These are phyloP conservation scores for Beroe ovata DNA, from an alignment of 37 sponge, comb jelly and placozoan species.

Conservation along the genomic window DNA sequence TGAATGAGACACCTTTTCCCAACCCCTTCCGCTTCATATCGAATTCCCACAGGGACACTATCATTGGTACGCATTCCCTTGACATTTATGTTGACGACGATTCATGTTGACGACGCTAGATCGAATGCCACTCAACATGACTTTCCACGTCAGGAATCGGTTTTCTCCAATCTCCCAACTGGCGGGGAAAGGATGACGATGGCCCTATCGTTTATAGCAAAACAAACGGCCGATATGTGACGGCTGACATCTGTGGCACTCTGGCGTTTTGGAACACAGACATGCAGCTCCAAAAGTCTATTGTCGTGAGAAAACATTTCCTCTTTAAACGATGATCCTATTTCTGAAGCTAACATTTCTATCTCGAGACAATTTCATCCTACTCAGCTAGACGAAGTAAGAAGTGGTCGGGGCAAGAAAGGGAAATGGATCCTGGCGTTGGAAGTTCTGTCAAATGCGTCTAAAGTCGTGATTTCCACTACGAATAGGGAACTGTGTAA, in stretches of 20 bases:
- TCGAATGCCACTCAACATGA: too few relatives aligned
- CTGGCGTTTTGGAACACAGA: constrained; percentile 85
- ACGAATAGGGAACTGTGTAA: constrained; percentile 80
- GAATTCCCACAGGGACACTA: constrained; percentile 46
- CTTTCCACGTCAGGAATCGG: constrained; percentile 53
- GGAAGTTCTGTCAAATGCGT: constrained; percentile 73
- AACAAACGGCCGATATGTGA: constrained; percentile 75
- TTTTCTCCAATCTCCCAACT: constrained; percentile 14
- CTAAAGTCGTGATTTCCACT: constrained; percentile 77
- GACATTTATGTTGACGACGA: too few relatives aligned
- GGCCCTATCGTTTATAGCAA: constrained; percentile 25
- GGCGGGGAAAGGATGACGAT: constrained; percentile 30
- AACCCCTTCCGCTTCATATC: constrained; percentile 71
- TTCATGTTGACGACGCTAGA: too few relatives aligned
- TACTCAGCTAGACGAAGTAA: neutral
- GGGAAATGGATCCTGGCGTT: constrained; percentile 52
- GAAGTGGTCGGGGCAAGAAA: constrained; percentile 1
- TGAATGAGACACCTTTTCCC: constrained; percentile 76
- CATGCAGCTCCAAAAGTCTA: constrained; percentile 72
- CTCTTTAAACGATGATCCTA: too few relatives aligned
- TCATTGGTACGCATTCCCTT: too few relatives aligned
- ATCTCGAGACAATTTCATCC: neutral
- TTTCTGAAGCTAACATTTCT: too few relatives aligned
- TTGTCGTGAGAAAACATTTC: constrained; percentile 70
- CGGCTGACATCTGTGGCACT: constrained; percentile 76